Evolutionary conservation across 2,797 vertebrate genomes (phyloP).

Genomic region (Columba guinea): DNA sequence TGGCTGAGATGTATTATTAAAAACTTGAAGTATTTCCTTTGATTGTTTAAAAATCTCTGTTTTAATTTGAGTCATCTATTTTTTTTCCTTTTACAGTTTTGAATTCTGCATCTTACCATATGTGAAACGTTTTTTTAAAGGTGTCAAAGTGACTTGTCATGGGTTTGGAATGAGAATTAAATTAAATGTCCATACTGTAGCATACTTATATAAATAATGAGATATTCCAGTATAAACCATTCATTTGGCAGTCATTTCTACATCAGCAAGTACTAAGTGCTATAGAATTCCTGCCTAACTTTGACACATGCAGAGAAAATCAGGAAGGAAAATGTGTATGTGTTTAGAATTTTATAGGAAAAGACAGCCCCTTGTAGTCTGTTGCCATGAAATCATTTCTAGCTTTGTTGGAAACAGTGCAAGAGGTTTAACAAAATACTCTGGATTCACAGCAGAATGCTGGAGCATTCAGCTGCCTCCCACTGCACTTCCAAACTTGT

Average conservation of each 20-base stretch:
- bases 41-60: constrained; percentile 62
- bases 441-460: constrained; percentile 15
- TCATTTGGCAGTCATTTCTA: constrained; percentile 70
- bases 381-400: constrained; percentile 40
- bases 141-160: constrained; percentile 77
- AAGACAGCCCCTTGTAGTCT: background rate
- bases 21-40: constrained; percentile 64
- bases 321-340: constrained; percentile 21
- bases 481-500: background rate
- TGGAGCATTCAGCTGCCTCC: background rate
- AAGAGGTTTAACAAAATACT: constrained; percentile 20
- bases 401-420: constrained; percentile 8
- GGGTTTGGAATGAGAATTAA: constrained; percentile 78
- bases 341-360: constrained; percentile 18
- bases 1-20: constrained; percentile 37
- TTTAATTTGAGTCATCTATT: constrained; percentile 70
- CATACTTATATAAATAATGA: constrained; percentile 73
- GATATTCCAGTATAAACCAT: constrained; percentile 78
- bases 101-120: constrained; percentile 67
- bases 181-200: constrained; percentile 73
- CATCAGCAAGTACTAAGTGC: constrained; percentile 51
- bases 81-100: constrained; percentile 69
- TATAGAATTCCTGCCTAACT: constrained; percentile 44
- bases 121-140: constrained; percentile 77
- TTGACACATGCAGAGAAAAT: constrained; percentile 40